Evolutionary conservation across 2,888 invertebrate genomes (phyloP).

Genomic region (Automeris io): DNA sequence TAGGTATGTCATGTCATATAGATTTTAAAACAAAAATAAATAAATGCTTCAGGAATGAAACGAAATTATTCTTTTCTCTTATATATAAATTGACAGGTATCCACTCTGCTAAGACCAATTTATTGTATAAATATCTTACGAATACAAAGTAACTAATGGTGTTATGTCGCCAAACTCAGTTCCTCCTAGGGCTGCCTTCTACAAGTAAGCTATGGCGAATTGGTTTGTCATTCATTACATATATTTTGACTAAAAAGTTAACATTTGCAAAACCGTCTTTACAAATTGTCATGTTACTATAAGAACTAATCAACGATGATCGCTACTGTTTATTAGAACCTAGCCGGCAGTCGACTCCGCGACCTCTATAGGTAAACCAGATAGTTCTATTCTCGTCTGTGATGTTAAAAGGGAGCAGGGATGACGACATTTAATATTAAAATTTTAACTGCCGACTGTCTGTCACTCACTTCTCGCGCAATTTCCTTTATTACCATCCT

Average conservation of each 20-base stretch:
- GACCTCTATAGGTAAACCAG: constrained; percentile 18
- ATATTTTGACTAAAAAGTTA: constrained; percentile 76
- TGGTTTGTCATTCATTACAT: constrained; percentile 74
- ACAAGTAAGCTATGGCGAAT: constrained; percentile 74
- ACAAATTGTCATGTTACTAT: constrained; percentile 74
- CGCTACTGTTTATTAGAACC: constrained; percentile 39
- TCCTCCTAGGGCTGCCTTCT: constrained; percentile 74
- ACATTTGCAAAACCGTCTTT: constrained; percentile 73
- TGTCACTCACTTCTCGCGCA: too few species aligned
- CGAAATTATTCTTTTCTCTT: constrained; percentile 50
- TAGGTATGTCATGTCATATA: constrained; percentile 41
- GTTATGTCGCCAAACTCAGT: constrained; percentile 70
- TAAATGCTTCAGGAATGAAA: constrained; percentile 72
- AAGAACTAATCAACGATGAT: constrained; percentile 72
- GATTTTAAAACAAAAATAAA: constrained; percentile 61
- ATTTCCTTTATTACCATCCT: too few species aligned
- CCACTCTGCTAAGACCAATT: constrained; percentile 70
- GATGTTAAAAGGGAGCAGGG: too few species aligned
- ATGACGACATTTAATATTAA: too few species aligned
- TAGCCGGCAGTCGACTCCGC: constrained; percentile 48
- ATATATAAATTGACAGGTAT: constrained; percentile 74
- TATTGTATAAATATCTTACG: constrained; percentile 69
- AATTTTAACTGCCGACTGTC: too few species aligned
- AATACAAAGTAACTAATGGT: constrained; percentile 73
- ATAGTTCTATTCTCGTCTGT: too few species aligned